Percentiles rank a stretch among this genome's conserved stretches.
These are phyloP conservation scores for Scolopax mira DNA, from an alignment of 2,113 vertebrate species.

Conservation along the genomic window DNA sequence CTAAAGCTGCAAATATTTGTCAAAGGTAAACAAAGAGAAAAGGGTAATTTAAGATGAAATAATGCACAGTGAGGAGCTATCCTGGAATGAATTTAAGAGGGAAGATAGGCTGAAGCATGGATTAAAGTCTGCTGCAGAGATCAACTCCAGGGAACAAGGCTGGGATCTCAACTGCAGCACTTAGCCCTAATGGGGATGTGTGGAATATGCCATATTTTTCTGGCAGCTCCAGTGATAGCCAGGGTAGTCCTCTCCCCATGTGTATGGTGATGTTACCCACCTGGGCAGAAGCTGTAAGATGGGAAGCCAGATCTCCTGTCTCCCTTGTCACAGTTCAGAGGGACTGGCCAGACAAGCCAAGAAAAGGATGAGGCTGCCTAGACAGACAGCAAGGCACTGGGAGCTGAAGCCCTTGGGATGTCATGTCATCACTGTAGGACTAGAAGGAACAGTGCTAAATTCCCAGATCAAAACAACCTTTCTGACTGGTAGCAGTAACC, in stretches of 20 bases:
- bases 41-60: background rate
- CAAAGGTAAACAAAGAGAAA: constrained; percentile 9
- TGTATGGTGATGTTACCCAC: background rate
- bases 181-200: background rate
- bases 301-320: background rate
- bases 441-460: background rate
- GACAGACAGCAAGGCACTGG: background rate
- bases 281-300: background rate
- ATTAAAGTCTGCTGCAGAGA: background rate
- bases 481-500: background rate
- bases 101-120: background rate
- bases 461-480: background rate
- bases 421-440: background rate
- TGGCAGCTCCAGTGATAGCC: background rate
- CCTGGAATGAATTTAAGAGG: background rate
- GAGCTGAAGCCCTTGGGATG: background rate
- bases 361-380: background rate
- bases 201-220: background rate
- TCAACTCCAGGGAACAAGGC: background rate
- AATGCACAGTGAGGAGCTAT: background rate
- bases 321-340: background rate
- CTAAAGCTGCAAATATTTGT: constrained; percentile 25
- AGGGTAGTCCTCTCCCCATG: background rate
- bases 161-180: background rate
- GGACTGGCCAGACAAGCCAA: background rate